Evolutionary conservation across 2,888 invertebrate genomes (phyloP).

Genomic region (Fissipunctia ypsillon): DNA sequence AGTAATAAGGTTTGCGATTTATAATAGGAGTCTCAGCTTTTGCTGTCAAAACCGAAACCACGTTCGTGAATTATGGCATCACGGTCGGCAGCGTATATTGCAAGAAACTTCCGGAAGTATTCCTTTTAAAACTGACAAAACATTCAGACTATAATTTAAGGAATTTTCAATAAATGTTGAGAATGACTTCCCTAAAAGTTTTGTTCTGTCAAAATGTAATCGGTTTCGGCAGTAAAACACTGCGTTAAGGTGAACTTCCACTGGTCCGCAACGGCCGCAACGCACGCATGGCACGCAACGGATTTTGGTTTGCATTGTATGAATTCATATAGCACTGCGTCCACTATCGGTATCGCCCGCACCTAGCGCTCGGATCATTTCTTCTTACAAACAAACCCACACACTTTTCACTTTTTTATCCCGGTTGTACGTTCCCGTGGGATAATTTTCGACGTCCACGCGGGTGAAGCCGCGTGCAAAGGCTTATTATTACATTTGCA

Average conservation of each 20-base stretch:
- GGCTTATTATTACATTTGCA: neutral
- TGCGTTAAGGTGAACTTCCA: too few relatives aligned
- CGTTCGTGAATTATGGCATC: slow-evolving; percentile 32
- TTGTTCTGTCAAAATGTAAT: neutral
- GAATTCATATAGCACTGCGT: too few relatives aligned
- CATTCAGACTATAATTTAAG: neutral
- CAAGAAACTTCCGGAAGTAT: neutral
- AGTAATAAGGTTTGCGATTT: slow-evolving; percentile 3
- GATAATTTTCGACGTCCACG: neutral
- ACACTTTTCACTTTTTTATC: too few relatives aligned
- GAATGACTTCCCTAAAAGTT: neutral
- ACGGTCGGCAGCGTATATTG: neutral
- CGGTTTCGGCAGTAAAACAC: neutral
- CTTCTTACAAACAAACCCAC: too few relatives aligned
- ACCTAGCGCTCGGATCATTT: too few relatives aligned
- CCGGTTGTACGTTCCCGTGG: too few relatives aligned
- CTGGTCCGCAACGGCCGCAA: too few relatives aligned
- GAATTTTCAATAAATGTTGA: neutral
- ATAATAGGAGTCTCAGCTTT: slow-evolving; percentile 13
- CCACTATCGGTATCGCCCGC: too few relatives aligned
- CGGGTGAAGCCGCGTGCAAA: neutral
- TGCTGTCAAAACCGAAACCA: slow-evolving; percentile 37
- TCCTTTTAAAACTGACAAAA: neutral
- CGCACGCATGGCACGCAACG: too few relatives aligned
- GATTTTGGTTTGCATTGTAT: too few relatives aligned